Evolutionary conservation across 2,113 vertebrate species (phyloP), one percentile per base, ranked within the genome.

Genomic region (Mastomys natalensis): DNA sequence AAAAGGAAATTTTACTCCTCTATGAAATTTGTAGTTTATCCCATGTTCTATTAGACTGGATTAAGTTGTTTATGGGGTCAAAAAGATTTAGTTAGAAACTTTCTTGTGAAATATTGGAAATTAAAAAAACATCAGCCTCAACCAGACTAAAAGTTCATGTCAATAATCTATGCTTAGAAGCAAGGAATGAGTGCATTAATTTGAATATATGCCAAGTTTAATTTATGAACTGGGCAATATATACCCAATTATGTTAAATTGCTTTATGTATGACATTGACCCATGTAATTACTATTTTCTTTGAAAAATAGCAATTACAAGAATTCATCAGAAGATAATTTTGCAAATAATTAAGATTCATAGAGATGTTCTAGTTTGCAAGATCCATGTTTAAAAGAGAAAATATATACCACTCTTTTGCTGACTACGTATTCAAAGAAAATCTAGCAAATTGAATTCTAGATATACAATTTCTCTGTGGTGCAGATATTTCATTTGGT

Each of bases 31-130:
- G 21, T 64, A 7, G 58, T 82, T 21, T 40, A 48, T 21, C 53
- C 3, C 51, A 7, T 64, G 9, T 78, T 77, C 72, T 62, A 92
- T 96, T 87, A 78, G 89, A 91, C 55, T 76, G 15, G 2, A 55
- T 64, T 43, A 78, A 22, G 29, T 58, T 78, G 24, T 55, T 19
- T 40, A 74, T 5, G 29, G 6, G 58, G 73, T 76, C 1, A 19
- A 93, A 29, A 7, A 60, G 24, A 45, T 97, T 94, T 74, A 89
- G 64, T 89, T 95, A 89, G 86, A 90, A 10, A 81, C 3, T 66
- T 12, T 43, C 45, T 43, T 90, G 72, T 74, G 21, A 95, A 77
- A 92, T 74, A 86, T 70, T 76, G 24, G 29, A 85, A 76, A 77
- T 85, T 66, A 96, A 90, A 5, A 90, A 87, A 40, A 95, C 77